These are phyloP conservation scores for Littorina saxatilis DNA, from an alignment of 1,140 invertebrate species.

Conservation along the genomic window DNA sequence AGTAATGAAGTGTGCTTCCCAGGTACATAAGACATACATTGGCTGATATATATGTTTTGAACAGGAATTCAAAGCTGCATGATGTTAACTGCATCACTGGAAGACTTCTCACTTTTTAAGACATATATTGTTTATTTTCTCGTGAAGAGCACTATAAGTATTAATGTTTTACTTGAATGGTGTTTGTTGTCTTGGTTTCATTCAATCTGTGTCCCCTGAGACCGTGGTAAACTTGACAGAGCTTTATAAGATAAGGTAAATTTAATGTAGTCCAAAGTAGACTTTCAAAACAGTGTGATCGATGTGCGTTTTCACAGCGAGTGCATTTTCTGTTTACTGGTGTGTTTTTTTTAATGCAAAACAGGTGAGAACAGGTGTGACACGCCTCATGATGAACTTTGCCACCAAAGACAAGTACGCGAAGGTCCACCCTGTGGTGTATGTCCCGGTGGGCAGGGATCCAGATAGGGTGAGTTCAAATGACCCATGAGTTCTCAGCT, in stretches of 20 bases:
- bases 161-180: no score
- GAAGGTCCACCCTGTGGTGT: slow-evolving; percentile 17
- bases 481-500: no score
- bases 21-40: background rate
- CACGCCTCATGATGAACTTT: slow-evolving; percentile 25
- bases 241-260: no score
- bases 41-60: background rate
- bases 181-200: no score
- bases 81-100: background rate
- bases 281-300: no score
- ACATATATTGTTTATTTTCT: background rate
- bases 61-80: background rate
- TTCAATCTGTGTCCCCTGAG: no score
- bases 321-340: no score
- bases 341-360: no score
- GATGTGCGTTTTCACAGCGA: no score
- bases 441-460: background rate
- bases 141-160: no score
- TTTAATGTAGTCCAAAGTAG: no score
- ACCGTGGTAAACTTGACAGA: no score
- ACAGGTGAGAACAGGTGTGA: slow-evolving; percentile 25
- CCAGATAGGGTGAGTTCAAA: slow-evolving; percentile 22
- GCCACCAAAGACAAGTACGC: slow-evolving; percentile 11
- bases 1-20: background rate
- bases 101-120: background rate